Base-by-base conservation (phyloP, 1,140 invertebrate genomes). In the Drosophila kanapiae region DNA sequence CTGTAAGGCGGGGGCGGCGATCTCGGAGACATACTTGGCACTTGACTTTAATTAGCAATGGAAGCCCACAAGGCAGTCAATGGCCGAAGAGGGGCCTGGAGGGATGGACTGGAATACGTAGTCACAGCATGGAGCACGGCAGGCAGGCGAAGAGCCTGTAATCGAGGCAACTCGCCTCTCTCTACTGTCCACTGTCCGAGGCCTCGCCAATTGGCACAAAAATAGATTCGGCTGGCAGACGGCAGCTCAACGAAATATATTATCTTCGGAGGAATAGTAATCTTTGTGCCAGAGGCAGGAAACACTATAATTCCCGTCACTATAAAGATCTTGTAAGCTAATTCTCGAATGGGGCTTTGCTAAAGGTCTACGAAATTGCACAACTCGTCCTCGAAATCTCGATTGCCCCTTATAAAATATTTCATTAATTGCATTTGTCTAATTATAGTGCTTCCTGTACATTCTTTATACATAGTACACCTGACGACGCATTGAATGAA, bases 181-280 rank as follows among this genome's bases (percentile, higher is more conserved):
- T 27, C 43, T 16, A 43, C 67, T 45, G 70, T 61, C 14, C 29
- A 40, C 40, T 35, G 10, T 9, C 38, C 48, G 38, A 42, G 78
- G 82, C 82, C 82, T 84, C 78, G 82, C 54, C 67, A 86, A 86
- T 86, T 87, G 83, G 57, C 71, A 74, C 69, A 80, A 69, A 87
- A 87, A 87, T 86, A 86, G 68, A 87, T 74, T 82, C 75, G 40
- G 70, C 63, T 71, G 61, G 42, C 61, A 51, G 54, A 23, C 49
- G 43, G 42, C 38, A 60, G 61, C 58, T 54, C 9, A 54, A 61
- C 49, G 27, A 43, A 40, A 49, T 43, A 40, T 38, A 58, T 53
- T 38, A 38, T 43, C 71, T 38, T 68, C 13, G 27, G 62, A 70
- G 62, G 31, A 54, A 54, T 48, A 16, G 18, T 38, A 67, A 69